Percentiles rank a stretch among this genome's conserved stretches.
Conservation (phyloP, 2,113 vertebrate genomes). For the Lepus europaeus region DNA sequence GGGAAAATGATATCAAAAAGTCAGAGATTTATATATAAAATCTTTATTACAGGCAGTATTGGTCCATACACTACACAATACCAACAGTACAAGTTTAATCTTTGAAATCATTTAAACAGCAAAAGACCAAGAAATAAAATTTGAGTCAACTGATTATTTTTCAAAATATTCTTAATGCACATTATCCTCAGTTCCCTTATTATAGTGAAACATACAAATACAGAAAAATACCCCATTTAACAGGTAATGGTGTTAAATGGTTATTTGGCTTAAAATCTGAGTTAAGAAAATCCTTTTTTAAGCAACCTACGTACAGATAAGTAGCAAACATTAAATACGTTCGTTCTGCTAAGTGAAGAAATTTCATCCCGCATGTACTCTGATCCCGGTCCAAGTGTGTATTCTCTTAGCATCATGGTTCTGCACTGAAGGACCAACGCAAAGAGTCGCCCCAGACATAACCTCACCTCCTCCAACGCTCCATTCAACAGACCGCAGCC, state of each 20-base stretch:
- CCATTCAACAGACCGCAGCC: constrained; percentile 87
- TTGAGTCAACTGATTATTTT: constrained; percentile 87
- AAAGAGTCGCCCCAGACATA: constrained; percentile 80
- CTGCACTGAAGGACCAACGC: constrained; percentile 84
- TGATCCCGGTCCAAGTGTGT: constrained; percentile 75
- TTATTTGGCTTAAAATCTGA: constrained; percentile 91
- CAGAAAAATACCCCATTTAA: constrained; percentile 92
- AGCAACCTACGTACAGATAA: constrained; percentile 92
- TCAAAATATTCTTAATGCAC: constrained; percentile 87
- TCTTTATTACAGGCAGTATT: constrained; percentile 92
- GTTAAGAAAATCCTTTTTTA: constrained; percentile 90
- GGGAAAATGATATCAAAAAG: constrained; percentile 73
- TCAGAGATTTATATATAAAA: constrained; percentile 85
- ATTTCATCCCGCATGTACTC: constrained; percentile 86
- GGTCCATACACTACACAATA: constrained; percentile 90
- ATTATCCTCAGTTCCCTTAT: constrained; percentile 87
- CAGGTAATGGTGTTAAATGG: constrained; percentile 90
- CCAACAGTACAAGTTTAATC: constrained; percentile 90
- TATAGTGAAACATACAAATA: constrained; percentile 91
- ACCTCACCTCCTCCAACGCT: constrained; percentile 78
- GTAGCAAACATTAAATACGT: constrained; percentile 90
- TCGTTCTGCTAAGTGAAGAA: constrained; percentile 87
- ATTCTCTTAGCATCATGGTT: constrained; percentile 80
- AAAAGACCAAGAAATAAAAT: constrained; percentile 90
- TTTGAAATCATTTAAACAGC: constrained; percentile 89